Evolutionary conservation across 2,113 vertebrate species (phyloP).

Genomic region (Puffinus mauretanicus): DNA sequence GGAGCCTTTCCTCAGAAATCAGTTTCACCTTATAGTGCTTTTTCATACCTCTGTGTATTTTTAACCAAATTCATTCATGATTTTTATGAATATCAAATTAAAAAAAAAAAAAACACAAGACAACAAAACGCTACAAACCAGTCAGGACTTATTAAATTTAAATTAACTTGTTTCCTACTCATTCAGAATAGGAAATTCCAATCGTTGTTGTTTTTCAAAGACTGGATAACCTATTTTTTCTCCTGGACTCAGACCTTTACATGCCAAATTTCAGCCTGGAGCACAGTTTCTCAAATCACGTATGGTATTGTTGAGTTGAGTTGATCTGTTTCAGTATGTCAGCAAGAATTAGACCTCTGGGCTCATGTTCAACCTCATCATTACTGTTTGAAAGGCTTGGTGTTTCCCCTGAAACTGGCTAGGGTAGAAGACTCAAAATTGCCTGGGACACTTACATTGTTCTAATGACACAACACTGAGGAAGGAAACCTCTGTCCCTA

Average conservation of each 20-base stretch:
- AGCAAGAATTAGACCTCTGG: slow-evolving; percentile 20
- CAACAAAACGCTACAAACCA: neutral
- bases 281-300: slow-evolving; percentile 42
- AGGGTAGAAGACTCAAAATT: neutral
- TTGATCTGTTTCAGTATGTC: neutral
- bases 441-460: neutral
- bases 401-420: neutral
- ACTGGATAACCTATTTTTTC: neutral
- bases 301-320: neutral
- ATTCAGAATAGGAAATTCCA: slow-evolving; percentile 25
- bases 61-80: neutral
- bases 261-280: slow-evolving; percentile 20
- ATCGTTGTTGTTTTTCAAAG: neutral
- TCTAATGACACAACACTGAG: neutral
- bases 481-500: neutral
- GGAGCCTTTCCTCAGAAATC: neutral
- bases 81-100: neutral
- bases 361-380: neutral
- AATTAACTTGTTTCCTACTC: neutral
- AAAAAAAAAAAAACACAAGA: neutral
- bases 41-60: neutral
- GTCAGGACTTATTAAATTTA: neutral
- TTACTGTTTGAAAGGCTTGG: neutral
- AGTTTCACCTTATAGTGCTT: neutral
- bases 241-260: neutral